phyloP scores from a whole-genome alignment of 2,888 invertebrate species.

The Tenthredo mesomela region DNA sequence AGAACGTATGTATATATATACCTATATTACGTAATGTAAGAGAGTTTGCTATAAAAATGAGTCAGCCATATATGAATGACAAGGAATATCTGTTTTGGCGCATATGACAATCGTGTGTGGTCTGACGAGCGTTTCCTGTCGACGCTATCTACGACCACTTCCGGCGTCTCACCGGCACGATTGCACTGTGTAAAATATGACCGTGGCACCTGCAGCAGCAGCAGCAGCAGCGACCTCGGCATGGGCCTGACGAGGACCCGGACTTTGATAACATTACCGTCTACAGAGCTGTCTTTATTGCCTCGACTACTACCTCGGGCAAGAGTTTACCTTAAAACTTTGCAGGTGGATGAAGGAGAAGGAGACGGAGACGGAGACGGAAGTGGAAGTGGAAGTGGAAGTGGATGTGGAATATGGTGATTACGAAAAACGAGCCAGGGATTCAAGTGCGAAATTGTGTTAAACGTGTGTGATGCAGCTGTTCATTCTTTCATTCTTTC shows the following conservation, averaged over 20 bases:
- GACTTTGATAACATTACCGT: constrained; percentile 29
- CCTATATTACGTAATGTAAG: background rate
- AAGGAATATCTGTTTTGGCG: constrained; percentile 43
- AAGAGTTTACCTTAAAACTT: constrained; percentile 4
- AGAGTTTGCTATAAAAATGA: background rate
- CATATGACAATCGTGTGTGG: constrained; percentile 59
- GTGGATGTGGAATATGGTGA: constrained; percentile 55
- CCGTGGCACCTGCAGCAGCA: constrained; percentile 45
- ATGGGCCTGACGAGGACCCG: background rate
- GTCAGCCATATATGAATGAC: background rate
- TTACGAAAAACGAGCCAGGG: background rate
- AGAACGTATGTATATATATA: too few species aligned
- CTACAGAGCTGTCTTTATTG: constrained; percentile 29
- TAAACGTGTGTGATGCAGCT: background rate
- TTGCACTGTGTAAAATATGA: constrained; percentile 62
- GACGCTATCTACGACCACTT: constrained; percentile 69
- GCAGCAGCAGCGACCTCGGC: constrained; percentile 7
- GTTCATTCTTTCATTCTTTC: background rate
- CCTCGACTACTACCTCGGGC: background rate
- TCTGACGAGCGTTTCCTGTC: constrained; percentile 66
- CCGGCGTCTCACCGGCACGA: constrained; percentile 72
- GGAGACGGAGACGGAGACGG: constrained; percentile 62
- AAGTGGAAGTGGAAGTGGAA: constrained; percentile 68
- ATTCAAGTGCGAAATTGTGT: constrained; percentile 12
- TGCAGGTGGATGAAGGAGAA: constrained; percentile 70